Evolutionary conservation across 2,888 invertebrate species (phyloP).

Genomic region (Luperina nickerlii): DNA sequence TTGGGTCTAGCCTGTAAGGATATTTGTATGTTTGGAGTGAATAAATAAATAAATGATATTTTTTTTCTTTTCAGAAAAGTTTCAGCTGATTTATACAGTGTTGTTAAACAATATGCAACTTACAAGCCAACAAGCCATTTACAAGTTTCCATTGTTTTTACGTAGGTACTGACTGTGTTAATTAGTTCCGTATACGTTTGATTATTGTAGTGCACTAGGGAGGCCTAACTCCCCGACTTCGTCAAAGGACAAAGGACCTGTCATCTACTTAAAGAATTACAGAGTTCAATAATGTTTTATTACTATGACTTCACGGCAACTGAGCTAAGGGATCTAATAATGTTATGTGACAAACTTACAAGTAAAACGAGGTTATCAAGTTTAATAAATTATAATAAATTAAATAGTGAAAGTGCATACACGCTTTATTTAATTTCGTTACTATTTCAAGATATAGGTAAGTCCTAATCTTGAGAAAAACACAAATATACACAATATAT

Average conservation of each 20-base stretch:
- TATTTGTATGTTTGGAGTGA: too few species aligned
- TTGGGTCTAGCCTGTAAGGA: too few species aligned
- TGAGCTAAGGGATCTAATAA: background rate
- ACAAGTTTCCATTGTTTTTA: background rate
- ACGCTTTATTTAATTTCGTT: background rate
- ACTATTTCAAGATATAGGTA: background rate
- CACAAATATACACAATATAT: background rate
- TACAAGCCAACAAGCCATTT: background rate
- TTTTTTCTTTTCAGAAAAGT: too few species aligned
- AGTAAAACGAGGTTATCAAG: background rate
- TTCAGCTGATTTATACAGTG: background rate
- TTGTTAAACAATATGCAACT: background rate
- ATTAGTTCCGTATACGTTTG: background rate
- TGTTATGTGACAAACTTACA: background rate
- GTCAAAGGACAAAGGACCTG: too few species aligned
- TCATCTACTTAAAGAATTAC: background rate
- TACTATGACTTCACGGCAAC: background rate
- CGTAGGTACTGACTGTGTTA: background rate
- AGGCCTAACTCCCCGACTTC: background rate
- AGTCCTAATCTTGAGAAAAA: background rate
- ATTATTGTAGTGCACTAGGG: background rate
- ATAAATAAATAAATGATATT: too few species aligned
- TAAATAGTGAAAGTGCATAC: background rate
- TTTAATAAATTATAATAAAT: background rate
- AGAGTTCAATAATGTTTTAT: background rate